phyloP scores from a whole-genome alignment of 2,888 invertebrate species.

The Cetonia aurata region DNA sequence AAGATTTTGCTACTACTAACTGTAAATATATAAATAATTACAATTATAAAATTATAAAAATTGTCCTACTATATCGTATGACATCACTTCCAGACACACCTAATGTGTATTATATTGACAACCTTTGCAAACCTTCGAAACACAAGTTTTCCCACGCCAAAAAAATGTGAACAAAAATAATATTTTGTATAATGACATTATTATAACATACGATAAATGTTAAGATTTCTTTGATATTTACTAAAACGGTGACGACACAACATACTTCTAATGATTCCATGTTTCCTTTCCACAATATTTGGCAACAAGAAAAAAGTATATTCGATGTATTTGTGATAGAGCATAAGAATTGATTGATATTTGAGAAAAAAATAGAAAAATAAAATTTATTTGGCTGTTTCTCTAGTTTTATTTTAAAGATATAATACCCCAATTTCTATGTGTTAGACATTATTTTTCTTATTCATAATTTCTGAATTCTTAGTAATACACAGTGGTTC shows the following conservation, averaged over 20 bases:
- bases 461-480: conserved; percentile 7
- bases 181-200: conserved; percentile 15
- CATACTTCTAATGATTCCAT: background rate
- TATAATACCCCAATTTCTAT: no score
- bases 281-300: conserved; percentile 55
- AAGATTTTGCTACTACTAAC: conserved; percentile 60
- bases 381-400: conserved; percentile 38
- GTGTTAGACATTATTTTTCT: background rate
- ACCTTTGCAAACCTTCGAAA: no score
- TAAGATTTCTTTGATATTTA: background rate
- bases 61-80: conserved; percentile 14
- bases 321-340: conserved; percentile 55
- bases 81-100: background rate
- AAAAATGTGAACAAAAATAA: background rate
- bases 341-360: conserved; percentile 43
- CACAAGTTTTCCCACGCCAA: no score
- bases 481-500: no score
- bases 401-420: conserved; percentile 21
- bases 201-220: no score
- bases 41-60: conserved; percentile 13
- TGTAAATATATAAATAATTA: conserved; percentile 61
- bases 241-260: background rate
- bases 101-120: no score
- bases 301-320: conserved; percentile 48
- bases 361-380: conserved; percentile 44